Evolutionary conservation across 1,140 invertebrate species (phyloP), one percentile per base, ranked within the genome.

Genomic region (Latrodectus geometricus): DNA sequence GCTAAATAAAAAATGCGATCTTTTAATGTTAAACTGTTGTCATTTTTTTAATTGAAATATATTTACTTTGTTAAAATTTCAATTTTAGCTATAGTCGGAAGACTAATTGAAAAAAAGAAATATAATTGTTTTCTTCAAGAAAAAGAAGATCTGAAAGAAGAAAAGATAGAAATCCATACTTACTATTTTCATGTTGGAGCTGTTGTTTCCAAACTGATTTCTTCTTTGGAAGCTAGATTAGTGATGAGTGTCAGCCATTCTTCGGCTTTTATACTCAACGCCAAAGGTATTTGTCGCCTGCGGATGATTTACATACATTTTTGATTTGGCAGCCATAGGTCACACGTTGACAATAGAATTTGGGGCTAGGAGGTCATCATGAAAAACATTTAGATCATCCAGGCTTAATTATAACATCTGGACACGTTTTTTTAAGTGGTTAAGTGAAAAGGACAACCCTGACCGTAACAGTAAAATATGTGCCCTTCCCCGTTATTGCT

Each of bases 291-390:
- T 49, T 35, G 20, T 76, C 23, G 81, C 81, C 81, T 23, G 35
- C 21, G 81, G 81, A 66, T 84, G 81, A 84, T 84, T 84, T 84
- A 84, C 52, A 73, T n/a, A 14, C 81, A 84, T 84, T 61, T 76
- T n/a, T 69, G 56, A 84, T 4, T 84, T 75, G 81, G 68, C 72
- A 76, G 54, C 52, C 81, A 84, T 75, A 73, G 81, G 81, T 76
- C 81, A 76, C 81, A 84, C 81, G 73, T 75, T 61, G 35, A 68
- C 56, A 54, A 56, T 76, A 76, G 81, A 68, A 72, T 74, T 21
- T 21, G 70, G 54, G 70, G 70, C 52, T 65, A 73, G 54, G 80
- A 65, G 80, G 80, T 65, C 69, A 52, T 49, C 11, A 50, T 4
- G 48, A 14, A 49, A 74, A 82, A 49, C 14, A 23, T 73, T 65